Evolutionary conservation across 2,888 invertebrate species (phyloP), one percentile per base, ranked within the genome.

Genomic region (Cabera pusaria): DNA sequence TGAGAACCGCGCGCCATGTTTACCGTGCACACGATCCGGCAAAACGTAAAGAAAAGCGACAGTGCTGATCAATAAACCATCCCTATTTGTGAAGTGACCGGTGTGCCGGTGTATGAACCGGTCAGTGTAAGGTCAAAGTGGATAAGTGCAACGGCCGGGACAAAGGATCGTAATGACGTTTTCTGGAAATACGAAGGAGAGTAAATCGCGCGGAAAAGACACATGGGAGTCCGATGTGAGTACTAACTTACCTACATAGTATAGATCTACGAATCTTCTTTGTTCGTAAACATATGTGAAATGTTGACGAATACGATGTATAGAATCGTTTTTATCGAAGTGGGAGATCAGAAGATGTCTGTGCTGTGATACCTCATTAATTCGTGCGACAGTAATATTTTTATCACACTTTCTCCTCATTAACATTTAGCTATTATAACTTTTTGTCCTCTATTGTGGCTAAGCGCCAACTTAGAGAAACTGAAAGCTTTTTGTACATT

Each of bases 181-280:
- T 63, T 81, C 86, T 64, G 86, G 83, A 58, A 86, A 74, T 52
- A 84, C 83, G 83, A 86, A 84, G 74, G 87, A 86, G 73, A 81
- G 64, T 56, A 86, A 87, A 64, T 72, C 83, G 61, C 76, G 80
- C 58, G 74, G 64, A 52, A 87, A 87, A 72, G 76, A 87, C 58
- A 68, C 77, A 49, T 88, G 88, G 88, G 85, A 88, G 69, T 80
- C 88, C 5, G 87, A 88, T 80, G 88, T 88, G 68, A 83, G 74
- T 32, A 22, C 8, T 7, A 3, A 2, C 4, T 14, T 14, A 4
- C 4, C 4, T 14, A 14, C 4, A 3, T 14, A 14, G 14, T 14
- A 3, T 14, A 14, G 14, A 14, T 4, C 4, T n/a, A n/a, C 16
- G 8, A 33, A 8, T 18, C 24, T 12, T 5, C 21, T 6, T 37